Percentiles rank a stretch among this genome's conserved stretches.
These are phyloP conservation scores for Parotocinclus haroldoi DNA, from an alignment of 2,797 vertebrate species.

Conservation along the genomic window DNA sequence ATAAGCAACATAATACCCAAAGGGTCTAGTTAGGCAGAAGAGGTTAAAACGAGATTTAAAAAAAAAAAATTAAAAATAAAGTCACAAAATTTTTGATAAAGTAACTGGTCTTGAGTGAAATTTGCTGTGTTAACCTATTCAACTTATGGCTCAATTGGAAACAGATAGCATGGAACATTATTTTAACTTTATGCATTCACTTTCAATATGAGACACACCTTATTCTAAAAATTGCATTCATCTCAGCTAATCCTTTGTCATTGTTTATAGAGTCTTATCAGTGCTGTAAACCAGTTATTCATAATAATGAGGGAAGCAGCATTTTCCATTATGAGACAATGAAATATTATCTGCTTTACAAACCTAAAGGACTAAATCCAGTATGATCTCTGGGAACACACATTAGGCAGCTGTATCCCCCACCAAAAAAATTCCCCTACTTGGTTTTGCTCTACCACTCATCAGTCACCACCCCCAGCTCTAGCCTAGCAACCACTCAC, in stretches of 20 bases:
- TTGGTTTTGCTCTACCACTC: conserved; percentile 17
- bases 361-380: background rate
- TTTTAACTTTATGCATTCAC: no score
- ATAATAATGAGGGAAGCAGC: conserved; percentile 1
- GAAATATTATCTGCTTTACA: conserved; percentile 15
- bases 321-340: conserved; percentile 7
- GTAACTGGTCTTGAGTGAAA: conserved; percentile 1
- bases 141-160: background rate
- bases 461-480: conserved; percentile 29
- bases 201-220: background rate
- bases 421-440: conserved; percentile 17
- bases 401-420: background rate
- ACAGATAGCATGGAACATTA: background rate
- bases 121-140: background rate
- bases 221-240: conserved; percentile 1
- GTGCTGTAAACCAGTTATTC: conserved; percentile 1
- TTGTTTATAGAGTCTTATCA: conserved; percentile 8
- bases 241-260: conserved; percentile 8
- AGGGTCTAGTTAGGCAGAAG: conserved; percentile 38
- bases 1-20: conserved; percentile 28
- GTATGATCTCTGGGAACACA: conserved; percentile 12
- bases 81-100: background rate
- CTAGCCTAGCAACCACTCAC: conserved; percentile 33
- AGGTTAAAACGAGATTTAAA: conserved; percentile 42
- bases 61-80: conserved; percentile 22